Evolutionary conservation across 2,888 invertebrate genomes (phyloP).

Genomic region (Xanthostigma xanthostigma): DNA sequence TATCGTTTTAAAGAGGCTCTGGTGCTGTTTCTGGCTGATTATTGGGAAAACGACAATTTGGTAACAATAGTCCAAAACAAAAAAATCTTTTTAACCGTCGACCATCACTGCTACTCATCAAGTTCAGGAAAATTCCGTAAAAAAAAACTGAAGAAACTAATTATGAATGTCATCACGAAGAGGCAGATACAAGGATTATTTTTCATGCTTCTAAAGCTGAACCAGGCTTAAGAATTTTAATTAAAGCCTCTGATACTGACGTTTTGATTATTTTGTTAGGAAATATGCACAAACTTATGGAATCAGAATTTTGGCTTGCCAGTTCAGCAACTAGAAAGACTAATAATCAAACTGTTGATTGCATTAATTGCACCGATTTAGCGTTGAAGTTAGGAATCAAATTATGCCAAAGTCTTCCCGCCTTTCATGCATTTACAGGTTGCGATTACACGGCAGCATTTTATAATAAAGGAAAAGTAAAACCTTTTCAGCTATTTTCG

Average conservation of each 20-base stretch:
- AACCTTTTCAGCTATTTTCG: constrained; percentile 17
- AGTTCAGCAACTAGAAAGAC: constrained; percentile 5
- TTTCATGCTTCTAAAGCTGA: constrained; percentile 13
- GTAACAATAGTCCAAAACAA: constrained; percentile 14
- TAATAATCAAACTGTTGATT: constrained; percentile 11
- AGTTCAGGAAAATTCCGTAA: neutral
- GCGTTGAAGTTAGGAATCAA: constrained; percentile 15
- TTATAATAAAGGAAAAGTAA: constrained; percentile 19
- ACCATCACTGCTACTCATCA: constrained; percentile 12
- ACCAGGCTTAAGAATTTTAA: constrained; percentile 14
- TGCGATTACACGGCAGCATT: constrained; percentile 19
- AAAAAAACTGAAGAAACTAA: too few relatives aligned
- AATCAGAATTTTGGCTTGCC: constrained; percentile 14
- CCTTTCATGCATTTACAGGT: constrained; percentile 19
- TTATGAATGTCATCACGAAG: too few relatives aligned
- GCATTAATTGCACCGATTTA: constrained; percentile 15
- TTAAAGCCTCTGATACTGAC: constrained; percentile 17
- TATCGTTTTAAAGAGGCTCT: constrained; percentile 19
- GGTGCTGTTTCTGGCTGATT: constrained; percentile 16
- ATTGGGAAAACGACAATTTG: constrained; percentile 17
- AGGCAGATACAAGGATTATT: too few relatives aligned
- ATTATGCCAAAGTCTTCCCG: constrained; percentile 15
- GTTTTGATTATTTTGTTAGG: constrained; percentile 16
- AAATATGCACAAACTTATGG: constrained; percentile 16
- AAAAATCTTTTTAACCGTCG: constrained; percentile 13